Base-by-base conservation (phyloP, 2,888 invertebrate species). In the Dexiosoma caninum region DNA sequence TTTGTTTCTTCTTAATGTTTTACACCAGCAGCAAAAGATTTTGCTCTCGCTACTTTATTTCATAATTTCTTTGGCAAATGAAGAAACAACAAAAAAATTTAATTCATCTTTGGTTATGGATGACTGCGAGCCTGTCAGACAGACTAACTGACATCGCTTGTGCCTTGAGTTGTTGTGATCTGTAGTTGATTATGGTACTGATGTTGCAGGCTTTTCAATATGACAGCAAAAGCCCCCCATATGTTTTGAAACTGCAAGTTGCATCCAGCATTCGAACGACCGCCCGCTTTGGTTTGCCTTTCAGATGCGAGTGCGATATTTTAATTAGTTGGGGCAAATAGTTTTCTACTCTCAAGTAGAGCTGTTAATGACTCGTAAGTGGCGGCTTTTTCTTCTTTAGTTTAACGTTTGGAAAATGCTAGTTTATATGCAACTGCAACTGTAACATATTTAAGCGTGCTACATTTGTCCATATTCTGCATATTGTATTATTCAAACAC, bases 271-370 rank as follows among this genome's bases (percentile, higher is more conserved):
- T 12, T 3, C 19, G 23, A 9, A 9, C 62, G 49, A 42, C 51
- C 40, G 67, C 76, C 53, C 62, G 69, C 62, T 64, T 62, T 37
- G 30, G 1, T 62, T 55, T 44, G 42, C 2, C 16, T 59, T 66
- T 53, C 51, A 40, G 60, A 40, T 51, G 21, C 40, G 66, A 80
- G 88, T 86, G 87, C 87, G 86, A 88, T 87, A 86, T 88, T 88
- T 87, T 88, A 88, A 88, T 88, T 88, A 87, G 86, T 87, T 85
- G 84, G 86, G 81, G 85, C 86, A 88, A 55, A 57, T 55, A 42
- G 53, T 74, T 49, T 57, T n/a, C 49, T 60, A 7, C 60, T 66
- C 49, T n/a, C 23, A 14, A 23, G 19, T 40, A 42, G 14, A 51
- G 40, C 42, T 60, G 30, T 16, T 59, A 57, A 30, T 49, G 37